Percentiles rank a stretch among this genome's conserved stretches.
phyloP scores from a whole-genome alignment of 2,113 vertebrate species.

The Naja naja region DNA sequence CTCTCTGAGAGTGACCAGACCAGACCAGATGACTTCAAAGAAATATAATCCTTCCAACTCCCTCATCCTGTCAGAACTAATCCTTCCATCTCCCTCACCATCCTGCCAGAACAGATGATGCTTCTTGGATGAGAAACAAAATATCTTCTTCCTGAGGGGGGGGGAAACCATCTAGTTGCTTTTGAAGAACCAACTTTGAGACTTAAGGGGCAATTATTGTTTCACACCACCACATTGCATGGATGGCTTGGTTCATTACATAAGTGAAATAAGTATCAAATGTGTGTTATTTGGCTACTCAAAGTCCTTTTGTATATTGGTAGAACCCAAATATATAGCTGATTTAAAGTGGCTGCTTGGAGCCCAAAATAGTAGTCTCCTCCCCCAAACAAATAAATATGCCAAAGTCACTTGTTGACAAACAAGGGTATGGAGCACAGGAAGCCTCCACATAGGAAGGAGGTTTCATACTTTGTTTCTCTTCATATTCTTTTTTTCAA shows the following conservation, averaged over 20 bases:
- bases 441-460: not conserved
- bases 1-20: not conserved
- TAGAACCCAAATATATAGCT: not conserved
- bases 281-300: not conserved
- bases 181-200: not conserved
- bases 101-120: not conserved
- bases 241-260: not conserved
- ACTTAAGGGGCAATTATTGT: not conserved
- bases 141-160: not conserved
- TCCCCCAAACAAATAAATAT: not conserved
- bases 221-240: not conserved
- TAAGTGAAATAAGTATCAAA: not conserved
- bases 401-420: not conserved
- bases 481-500: not conserved
- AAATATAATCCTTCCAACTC: not conserved
- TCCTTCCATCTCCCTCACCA: not conserved
- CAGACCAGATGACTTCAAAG: not conserved
- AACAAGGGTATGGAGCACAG: not conserved
- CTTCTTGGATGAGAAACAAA: not conserved
- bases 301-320: not conserved
- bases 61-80: not conserved
- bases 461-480: not conserved
- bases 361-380: not conserved
- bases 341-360: not conserved
- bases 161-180: not conserved